Evolutionary conservation across 2,888 invertebrate species (phyloP).

Genomic region (Nomada fucata): DNA sequence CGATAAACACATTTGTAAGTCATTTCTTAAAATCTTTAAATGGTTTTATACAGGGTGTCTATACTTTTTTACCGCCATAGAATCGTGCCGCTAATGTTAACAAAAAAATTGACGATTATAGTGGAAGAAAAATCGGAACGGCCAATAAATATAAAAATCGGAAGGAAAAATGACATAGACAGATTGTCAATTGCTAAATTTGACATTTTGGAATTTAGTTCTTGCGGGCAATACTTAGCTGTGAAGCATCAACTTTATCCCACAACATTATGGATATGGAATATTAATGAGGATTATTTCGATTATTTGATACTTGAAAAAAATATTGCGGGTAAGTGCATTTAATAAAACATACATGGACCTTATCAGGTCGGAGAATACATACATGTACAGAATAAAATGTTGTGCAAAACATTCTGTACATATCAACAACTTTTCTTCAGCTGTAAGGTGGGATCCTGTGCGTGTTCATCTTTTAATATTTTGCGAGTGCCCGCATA

Average conservation of each 20-base stretch:
- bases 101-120: constrained; percentile 56
- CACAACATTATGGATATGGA: constrained; percentile 81
- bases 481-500: constrained; percentile 75
- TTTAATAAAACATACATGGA: not conserved
- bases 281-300: constrained; percentile 75
- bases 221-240: constrained; percentile 79
- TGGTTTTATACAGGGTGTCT: constrained; percentile 10
- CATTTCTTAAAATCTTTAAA: not conserved
- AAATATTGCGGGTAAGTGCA: constrained; percentile 73
- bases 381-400: not conserved
- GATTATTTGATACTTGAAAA: constrained; percentile 80
- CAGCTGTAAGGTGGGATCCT: constrained; percentile 79
- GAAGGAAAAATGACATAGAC: constrained; percentile 64
- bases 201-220: constrained; percentile 80
- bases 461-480: constrained; percentile 69
- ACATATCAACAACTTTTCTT: constrained; percentile 32
- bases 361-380: not conserved
- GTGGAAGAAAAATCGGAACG: constrained; percentile 79
- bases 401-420: not conserved
- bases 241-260: constrained; percentile 80
- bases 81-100: too few relatives aligned
- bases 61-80: not conserved
- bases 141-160: constrained; percentile 79
- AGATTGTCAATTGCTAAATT: constrained; percentile 71
- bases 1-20: constrained; percentile 76